Conservation (phyloP, 2,113 vertebrate genomes). For the Indri indri region DNA sequence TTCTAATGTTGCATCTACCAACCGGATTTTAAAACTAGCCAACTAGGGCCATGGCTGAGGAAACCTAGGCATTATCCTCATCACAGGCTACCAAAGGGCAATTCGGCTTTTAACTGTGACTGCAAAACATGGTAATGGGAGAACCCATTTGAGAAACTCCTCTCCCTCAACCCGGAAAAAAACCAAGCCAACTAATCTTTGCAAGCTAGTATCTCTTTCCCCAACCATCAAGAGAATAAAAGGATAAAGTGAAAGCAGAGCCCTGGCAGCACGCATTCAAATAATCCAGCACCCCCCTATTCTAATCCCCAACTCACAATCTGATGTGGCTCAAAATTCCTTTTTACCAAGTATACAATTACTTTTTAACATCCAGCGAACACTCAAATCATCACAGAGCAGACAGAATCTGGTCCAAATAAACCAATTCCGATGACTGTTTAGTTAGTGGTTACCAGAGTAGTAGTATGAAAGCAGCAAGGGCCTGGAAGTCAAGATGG, state of each 20-base stretch:
- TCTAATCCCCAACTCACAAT: conserved; percentile 11
- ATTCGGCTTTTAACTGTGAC: background rate
- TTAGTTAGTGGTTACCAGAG: background rate
- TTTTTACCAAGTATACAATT: background rate
- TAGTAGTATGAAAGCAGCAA: background rate
- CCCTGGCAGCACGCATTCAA: background rate
- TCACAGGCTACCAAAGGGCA: background rate
- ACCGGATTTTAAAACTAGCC: background rate
- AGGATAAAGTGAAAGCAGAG: background rate
- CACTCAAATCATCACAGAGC: background rate
- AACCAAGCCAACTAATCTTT: conserved; percentile 1
- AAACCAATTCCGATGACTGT: background rate
- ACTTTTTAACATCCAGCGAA: conserved; percentile 29
- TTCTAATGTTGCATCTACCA: background rate
- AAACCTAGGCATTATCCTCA: background rate
- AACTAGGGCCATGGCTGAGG: background rate
- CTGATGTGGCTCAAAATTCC: background rate
- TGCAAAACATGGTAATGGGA: background rate
- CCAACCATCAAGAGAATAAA: background rate
- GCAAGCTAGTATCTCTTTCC: background rate
- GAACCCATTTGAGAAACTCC: background rate
- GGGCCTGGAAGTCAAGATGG: background rate
- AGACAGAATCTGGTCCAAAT: background rate
- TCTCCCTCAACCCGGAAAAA: background rate
- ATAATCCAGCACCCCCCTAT: background rate